phyloP scores from a whole-genome alignment of 2,113 vertebrate genomes.

The Chaetodon auriga region DNA sequence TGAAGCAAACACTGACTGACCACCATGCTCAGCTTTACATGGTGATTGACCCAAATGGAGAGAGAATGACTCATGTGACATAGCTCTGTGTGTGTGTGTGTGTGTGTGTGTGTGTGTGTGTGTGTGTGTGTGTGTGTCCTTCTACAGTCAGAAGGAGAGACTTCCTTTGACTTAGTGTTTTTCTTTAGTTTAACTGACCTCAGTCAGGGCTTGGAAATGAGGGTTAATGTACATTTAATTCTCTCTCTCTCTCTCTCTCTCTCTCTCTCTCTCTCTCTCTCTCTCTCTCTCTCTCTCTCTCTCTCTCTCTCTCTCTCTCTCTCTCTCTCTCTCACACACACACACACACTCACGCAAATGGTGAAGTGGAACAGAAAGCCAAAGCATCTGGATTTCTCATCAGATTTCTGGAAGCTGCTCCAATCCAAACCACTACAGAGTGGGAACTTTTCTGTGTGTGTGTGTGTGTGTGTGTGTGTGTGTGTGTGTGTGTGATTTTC shows the following conservation, averaged over 20 bases:
- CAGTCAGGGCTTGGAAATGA: slow-evolving; percentile 15
- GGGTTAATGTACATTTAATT: slow-evolving; percentile 52
- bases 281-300: not conserved
- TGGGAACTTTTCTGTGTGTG: not conserved
- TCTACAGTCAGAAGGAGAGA: not conserved
- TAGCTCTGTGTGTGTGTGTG: not conserved
- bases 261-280: not conserved
- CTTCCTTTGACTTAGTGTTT: not conserved
- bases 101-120: not conserved
- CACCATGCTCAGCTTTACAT: not conserved
- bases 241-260: not conserved
- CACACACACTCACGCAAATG: not conserved
- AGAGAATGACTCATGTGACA: not conserved
- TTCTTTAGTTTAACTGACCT: slow-evolving; percentile 38
- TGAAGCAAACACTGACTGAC: not conserved
- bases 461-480: slow-evolving; percentile 3
- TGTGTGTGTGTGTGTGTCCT: not conserved
- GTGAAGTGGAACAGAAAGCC: slow-evolving; percentile 39
- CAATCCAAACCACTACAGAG: not conserved
- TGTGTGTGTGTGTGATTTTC: slow-evolving; percentile 1
- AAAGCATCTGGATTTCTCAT: slow-evolving; percentile 78
- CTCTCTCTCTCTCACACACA: slow-evolving; percentile 3
- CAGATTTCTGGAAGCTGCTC: slow-evolving; percentile 41
- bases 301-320: not conserved
- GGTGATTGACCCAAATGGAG: not conserved